Evolutionary conservation across 2,113 vertebrate genomes (phyloP), one percentile per base, ranked within the genome.

Genomic region (Leptocoma aspasia): DNA sequence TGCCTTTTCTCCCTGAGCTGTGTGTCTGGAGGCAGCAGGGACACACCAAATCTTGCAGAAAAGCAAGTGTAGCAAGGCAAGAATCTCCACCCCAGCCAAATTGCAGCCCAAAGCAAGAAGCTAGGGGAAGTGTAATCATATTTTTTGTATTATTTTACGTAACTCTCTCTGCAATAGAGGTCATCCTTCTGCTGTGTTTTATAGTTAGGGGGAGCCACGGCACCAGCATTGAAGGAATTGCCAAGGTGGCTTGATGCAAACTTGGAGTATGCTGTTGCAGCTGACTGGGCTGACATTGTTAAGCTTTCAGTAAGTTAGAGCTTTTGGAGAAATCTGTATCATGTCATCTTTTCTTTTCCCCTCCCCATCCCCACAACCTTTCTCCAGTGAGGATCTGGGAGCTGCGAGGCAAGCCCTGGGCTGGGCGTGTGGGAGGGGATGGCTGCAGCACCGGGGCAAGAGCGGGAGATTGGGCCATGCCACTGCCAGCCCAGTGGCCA

Each of bases 211-310:
- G 99, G 99, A 66, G 98, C 98, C 77, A 99, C 99, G 94, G 99
- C 99, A 92, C 99, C 99, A 68, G 98, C 98, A 69, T 98, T 99
- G 89, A 99, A 99, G 97, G 99, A 99, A 96, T 98, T 99, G 19
- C 98, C 98, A 87, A 97, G 98, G 79, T 99, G 99, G 99, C 97
- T 99, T 94, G 98, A 99, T 89, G 98, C 98, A 71, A 99, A 99
- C 98, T 97, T 98, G 10, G 99, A 99, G 93, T 99, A 99, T 97
- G 99, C 97, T 77, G 98, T 99, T 92, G 98, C 99, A 96, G 98
- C 98, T 70, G 99, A 99, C 97, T 99, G 99, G 99, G 98, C 98
- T 53, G 98, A 99, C 59, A 98, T 99, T 94, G 99, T 99, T 95
- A 99, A 99, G 97, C 98, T 98, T 97, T 99, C 99, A 86, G 99